Evolutionary conservation across 2,113 vertebrate species (phyloP), one percentile per base, ranked within the genome.

Genomic region (Recurvirostra avosetta): DNA sequence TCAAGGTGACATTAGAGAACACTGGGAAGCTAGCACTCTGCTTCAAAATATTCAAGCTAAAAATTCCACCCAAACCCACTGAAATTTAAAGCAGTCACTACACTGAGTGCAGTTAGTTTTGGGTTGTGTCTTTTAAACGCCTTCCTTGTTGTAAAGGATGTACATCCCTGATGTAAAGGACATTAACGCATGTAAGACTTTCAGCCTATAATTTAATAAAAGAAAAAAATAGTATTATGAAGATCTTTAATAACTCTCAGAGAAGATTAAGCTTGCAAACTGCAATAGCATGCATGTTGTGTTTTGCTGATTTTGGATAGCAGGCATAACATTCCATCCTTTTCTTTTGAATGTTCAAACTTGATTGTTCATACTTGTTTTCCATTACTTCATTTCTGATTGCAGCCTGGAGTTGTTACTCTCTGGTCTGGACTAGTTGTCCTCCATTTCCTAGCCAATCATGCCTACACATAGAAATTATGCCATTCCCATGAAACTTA

Each of bases 1-100:
- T 97, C 77, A 97, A 96, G 96, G 97, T 97, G 96, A 96, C 94
- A 94, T 95, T 96, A 94, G 29, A 93, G 63, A 92, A 72, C 67
- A 75, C 5, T 85, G 76, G 36, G 52, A 96, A 87, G 53, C 50
- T 74, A 94, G 68, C 25, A 75, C 30, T 26, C 6, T 53, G 71
- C 45, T 91, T 87, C 62, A 75, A 78, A 94, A 72, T 62, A 62
- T 50, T 88, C 89, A 88, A 29, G 45, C 70, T 92, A 90, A 92
- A 96, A 94, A 47, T 82, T 94, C 91, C 29, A 79, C 34, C 36
- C 22, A 79, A 94, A 87, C 14, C 15, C 38, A 91, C 36, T 52
- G 62, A 95, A 91, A 92, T 79, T 89, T 82, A 88, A 79, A 73
- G 23, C 40, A 56, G 15, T 79, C 49, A 49, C 40, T 75, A 12